Base-by-base conservation (phyloP, 2,888 invertebrate species). In the Tribolium freemani region DNA sequence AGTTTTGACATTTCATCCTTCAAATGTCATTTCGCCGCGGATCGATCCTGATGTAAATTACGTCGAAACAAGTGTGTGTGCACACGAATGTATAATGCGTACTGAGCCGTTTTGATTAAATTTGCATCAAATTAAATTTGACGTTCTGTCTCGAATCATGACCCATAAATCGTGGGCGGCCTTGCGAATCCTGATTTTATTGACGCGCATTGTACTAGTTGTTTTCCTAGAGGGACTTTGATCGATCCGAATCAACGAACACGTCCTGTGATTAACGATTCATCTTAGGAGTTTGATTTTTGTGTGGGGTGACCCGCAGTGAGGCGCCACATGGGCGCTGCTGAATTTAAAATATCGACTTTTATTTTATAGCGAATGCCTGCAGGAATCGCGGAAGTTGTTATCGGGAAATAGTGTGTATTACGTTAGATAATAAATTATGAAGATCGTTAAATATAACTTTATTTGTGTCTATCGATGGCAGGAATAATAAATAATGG, bases 41-140 rank as follows among this genome's bases (percentile, higher is more conserved):
- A 44, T 11, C 48, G 31, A 54, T 13, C 45, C 68, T 13, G 38
- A 68, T 68, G 68, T 46, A 68, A 68, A 68, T 68, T 48, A 57
- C 57, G 38, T 31, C 67, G 57, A 30, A 66, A 66, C 66, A 67
- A 57, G 56, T 57, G 56, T 16, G 16, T 44, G 44, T 57, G 57
- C 10, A 38, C 38, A n/a, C 38, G 38, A 38, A 63, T 63, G 66
- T 54, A 50, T 57, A 68, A 68, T 68, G 31, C 16, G 64, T 64
- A 53, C 51, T 53, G 64, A 64, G 44, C 56, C 68, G 50, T 48
- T 68, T 68, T 68, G 68, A 68, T 68, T 68, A 57, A 50, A 68
- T 68, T 58, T 68, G 68, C 68, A 68, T 68, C 11, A 9, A 16
- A 67, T 67, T 67, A 67, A 53, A 53, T 53, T 38, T 64, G 53